Evolutionary conservation across 1,140 invertebrate genomes (phyloP), one percentile per base, ranked within the genome.

Genomic region (Lordiphosa collinella): DNA sequence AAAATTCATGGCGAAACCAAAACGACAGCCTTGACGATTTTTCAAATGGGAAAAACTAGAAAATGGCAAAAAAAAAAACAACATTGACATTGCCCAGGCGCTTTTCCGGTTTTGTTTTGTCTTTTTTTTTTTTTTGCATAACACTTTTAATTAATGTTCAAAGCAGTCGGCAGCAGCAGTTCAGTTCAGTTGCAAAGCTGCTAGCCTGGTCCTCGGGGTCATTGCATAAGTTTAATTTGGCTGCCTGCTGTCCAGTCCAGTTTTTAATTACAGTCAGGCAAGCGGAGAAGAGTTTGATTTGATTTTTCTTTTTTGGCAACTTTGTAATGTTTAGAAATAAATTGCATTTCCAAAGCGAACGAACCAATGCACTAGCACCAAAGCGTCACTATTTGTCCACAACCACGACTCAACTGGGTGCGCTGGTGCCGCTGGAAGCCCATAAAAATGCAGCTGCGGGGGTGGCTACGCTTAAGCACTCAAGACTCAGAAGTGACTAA

Each of bases 131-230:
- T n/a, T n/a, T 62, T 71, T 76, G 67, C 71, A 68, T 76, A 82
- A 78, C 76, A 84, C 67, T 84, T 84, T 82, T 82, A 82, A 82
- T 82, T 65, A 82, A 78, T 78, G 78, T 73, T 78, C 72, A 59
- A 54, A 43, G 41, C 51, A 34, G 36, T 14, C 34, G 9, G 35
- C 34, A 46, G n/a, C 13, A 43, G 37, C 40, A 38, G 31, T 22
- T 29, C 25, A 29, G 25, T 29, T 29, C 2, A 62, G 18, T 46
- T 14, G 48, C 36, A 11, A 51, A 56, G 32, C 34, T 29, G 18
- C 34, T 44, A 40, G 34, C 35, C 50, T 31, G 48, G 7, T 14
- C 41, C 63, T 29, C 29, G 49, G 40, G 31, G 34, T 6, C 44
- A 52, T 80, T 79, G 56, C 75, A 57, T 69, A 79, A 79, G 52